A percentile compares a stretch with the other conserved stretches of the same genome.
Conservation (phyloP, 1,140 invertebrate genomes). For the Colletes gigas region DNA sequence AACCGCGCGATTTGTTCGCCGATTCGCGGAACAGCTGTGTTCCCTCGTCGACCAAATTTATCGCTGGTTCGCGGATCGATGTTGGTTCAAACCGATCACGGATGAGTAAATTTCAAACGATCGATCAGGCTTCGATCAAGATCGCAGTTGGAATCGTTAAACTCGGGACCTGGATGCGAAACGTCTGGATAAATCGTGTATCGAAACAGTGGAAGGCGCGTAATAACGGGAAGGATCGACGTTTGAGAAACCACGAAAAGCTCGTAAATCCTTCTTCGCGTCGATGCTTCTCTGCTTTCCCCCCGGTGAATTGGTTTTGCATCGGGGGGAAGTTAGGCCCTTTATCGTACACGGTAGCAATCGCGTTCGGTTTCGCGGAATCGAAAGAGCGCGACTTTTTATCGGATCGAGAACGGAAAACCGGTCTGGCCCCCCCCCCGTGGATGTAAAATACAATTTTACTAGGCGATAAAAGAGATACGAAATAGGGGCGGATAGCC, state of each 20-base stretch:
- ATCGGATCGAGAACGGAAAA: neutral
- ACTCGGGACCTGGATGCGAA: too few relatives aligned
- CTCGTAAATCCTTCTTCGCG: neutral
- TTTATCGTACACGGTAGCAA: too few relatives aligned
- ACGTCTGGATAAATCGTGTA: too few relatives aligned
- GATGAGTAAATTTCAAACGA: constrained; percentile 1
- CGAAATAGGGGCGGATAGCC: neutral
- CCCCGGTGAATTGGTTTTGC: neutral
- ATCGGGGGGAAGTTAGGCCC: too few relatives aligned
- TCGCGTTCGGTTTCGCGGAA: neutral
- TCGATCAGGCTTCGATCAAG: neutral
- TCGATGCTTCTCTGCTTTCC: too few relatives aligned
- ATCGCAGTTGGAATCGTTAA: too few relatives aligned
- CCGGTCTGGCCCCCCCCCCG: neutral
- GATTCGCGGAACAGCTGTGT: constrained; percentile 62
- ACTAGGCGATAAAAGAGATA: neutral
- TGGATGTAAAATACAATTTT: neutral
- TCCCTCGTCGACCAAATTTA: constrained; percentile 62
- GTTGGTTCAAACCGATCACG: neutral
- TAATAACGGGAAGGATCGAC: too few relatives aligned
- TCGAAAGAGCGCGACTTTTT: neutral
- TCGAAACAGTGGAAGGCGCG: too few relatives aligned
- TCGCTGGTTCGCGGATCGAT: constrained; percentile 32
- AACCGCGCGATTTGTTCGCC: constrained; percentile 57
- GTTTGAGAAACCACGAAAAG: neutral